phyloP scores from a whole-genome alignment of 1,140 invertebrate species.

The Euglossa dilemma region DNA sequence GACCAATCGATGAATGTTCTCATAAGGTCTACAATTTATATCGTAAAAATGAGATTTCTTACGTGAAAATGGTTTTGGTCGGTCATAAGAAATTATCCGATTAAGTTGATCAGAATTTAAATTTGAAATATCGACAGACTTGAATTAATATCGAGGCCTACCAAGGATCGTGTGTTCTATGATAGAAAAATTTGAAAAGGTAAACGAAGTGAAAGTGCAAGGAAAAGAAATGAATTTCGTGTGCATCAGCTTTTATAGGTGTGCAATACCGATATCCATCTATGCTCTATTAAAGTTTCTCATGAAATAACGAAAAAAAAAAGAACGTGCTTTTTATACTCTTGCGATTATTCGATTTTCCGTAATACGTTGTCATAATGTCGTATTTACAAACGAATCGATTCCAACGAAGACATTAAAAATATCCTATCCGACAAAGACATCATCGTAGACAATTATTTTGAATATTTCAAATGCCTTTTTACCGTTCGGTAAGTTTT shows the following conservation, averaged over 20 bases:
- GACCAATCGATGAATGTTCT: slow-evolving; percentile 1
- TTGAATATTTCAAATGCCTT: too few species aligned
- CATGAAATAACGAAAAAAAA: not conserved
- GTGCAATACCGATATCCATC: not conserved
- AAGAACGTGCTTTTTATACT: not conserved
- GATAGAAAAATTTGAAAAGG: not conserved
- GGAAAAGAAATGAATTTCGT: slow-evolving; percentile 13
- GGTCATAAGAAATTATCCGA: too few species aligned
- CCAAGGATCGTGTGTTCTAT: not conserved
- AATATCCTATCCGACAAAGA: not conserved
- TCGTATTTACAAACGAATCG: not conserved
- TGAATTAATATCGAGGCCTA: not conserved
- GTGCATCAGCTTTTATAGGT: not conserved
- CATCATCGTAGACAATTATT: not conserved
- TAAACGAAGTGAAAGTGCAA: slow-evolving; percentile 16
- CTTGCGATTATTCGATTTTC: not conserved
- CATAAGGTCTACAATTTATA: not conserved
- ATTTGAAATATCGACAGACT: too few species aligned
- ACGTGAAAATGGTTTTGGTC: not conserved
- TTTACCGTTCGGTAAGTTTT: not conserved
- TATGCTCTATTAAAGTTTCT: slow-evolving; percentile 8
- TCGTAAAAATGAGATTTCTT: not conserved
- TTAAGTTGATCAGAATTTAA: not conserved
- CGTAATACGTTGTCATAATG: not conserved
- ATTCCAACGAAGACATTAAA: not conserved